Evolutionary conservation across 2,888 invertebrate genomes (phyloP), one percentile per base, ranked within the genome.

Genomic region (Strigamia crassipes): DNA sequence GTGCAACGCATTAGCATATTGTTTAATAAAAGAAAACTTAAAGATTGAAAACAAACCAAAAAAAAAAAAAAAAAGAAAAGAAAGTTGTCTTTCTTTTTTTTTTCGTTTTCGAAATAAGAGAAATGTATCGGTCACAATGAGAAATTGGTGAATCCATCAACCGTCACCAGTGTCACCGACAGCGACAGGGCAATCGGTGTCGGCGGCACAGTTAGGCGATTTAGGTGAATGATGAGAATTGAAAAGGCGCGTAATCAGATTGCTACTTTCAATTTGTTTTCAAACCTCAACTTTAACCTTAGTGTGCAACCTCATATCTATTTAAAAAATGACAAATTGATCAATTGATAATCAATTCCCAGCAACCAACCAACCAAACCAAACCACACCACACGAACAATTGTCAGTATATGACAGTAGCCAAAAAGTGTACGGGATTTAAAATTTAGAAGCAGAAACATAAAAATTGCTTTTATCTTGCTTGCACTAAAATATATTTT

Each of bases 211-310:
- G 73, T 10, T 12, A 31, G 73, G 73, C 73, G 12, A 31, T 73
- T 23, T 73, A 31, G 31, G 27, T 31, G 73, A 73, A 73, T 73
- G 73, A 27, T 73, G 73, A 73, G 15, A 66, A 66, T 27, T 27
- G 27, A 27, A 27, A 27, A 27, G 73, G 31, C n/a, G n/a, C 13
- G 73, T 31, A 27, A 73, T 73, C 73, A 73, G 73, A 73, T 73
- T 23, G 73, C 10, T 23, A 31, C 73, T 73, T 73, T 73, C 73
- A 73, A 73, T 73, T 73, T 73, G 73, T 73, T 73, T 31, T 31
- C 31, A 73, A 73, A 73, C 73, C 73, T 73, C 73, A 73, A 73
- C 73, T 31, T 31, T 31, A 23, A 27, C 31, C 73, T 23, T 31
- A 13, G 31, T 31, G 73, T 73, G 31, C 73, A 73, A 73, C 73